Conservation (phyloP, 2,888 invertebrate species). For the Prenolepis imparis region DNA sequence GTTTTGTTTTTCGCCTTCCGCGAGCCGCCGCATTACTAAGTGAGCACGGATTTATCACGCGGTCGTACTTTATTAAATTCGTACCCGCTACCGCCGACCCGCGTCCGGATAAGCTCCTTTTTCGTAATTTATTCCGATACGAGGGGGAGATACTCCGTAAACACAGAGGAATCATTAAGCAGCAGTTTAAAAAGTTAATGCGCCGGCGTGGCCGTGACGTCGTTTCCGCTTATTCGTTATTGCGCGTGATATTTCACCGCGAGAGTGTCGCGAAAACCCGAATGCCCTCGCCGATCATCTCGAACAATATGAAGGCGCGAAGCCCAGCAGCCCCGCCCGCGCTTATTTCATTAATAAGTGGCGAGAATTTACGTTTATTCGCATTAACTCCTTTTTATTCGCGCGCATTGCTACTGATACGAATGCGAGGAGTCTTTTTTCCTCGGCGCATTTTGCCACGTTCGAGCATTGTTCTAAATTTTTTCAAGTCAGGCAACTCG, state of each 20-base stretch:
- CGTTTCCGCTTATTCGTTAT: conserved; percentile 47
- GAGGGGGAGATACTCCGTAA: conserved; percentile 48
- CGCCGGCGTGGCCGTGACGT: conserved; percentile 40
- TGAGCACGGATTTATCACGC: conserved; percentile 80
- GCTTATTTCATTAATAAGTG: conserved; percentile 33
- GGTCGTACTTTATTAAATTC: conserved; percentile 81
- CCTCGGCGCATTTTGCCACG: not conserved
- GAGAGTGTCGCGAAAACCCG: not conserved
- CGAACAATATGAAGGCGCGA: not conserved
- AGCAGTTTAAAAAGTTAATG: conserved; percentile 64
- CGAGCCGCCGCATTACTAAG: conserved; percentile 76
- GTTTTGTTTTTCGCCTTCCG: conserved; percentile 72
- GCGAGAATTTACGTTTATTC: conserved; percentile 16
- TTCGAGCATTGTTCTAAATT: conserved; percentile 37
- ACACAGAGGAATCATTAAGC: conserved; percentile 61
- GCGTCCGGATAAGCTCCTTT: conserved; percentile 63
- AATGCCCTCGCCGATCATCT: conserved; percentile 34
- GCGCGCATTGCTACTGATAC: not conserved
- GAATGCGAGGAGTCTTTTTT: conserved; percentile 6
- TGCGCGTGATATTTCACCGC: conserved; percentile 33
- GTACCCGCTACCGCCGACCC: conserved; percentile 41
- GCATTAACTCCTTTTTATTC: conserved; percentile 2
- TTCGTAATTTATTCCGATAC: conserved; percentile 69
- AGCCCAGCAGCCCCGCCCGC: not conserved
- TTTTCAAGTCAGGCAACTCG: not conserved